Evolutionary conservation across 2,113 vertebrate species (phyloP).

Genomic region (Eleginops maclovinus): DNA sequence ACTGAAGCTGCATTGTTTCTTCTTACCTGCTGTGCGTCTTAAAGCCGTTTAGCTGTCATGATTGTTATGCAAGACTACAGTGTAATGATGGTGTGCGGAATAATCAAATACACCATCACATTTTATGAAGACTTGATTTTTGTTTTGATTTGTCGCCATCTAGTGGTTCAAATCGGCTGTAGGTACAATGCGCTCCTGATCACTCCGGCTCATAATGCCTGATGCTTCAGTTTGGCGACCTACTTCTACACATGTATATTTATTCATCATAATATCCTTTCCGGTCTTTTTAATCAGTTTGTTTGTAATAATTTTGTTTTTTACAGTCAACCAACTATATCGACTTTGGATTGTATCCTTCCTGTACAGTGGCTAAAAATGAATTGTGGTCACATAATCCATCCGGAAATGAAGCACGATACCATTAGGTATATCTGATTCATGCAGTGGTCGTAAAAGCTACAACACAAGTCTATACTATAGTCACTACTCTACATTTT

Average conservation of each 20-base stretch:
- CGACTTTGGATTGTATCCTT: background rate
- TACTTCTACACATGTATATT: conserved; percentile 25
- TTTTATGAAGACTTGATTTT: conserved; percentile 13
- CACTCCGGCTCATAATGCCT: background rate
- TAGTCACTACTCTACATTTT: background rate
- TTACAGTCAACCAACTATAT: background rate
- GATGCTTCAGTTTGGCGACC: conserved; percentile 16
- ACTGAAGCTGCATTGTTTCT: background rate
- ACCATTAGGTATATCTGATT: background rate
- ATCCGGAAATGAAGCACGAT: conserved; percentile 2
- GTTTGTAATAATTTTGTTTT: too few species aligned
- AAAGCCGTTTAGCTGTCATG: conserved; percentile 73
- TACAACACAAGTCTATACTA: too few species aligned
- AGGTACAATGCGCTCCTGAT: conserved; percentile 5
- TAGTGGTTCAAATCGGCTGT: conserved; percentile 27
- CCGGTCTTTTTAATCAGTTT: background rate
- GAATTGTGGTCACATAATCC: conserved; percentile 1
- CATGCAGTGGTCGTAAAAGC: background rate
- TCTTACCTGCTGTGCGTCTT: conserved; percentile 71
- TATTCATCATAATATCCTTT: background rate
- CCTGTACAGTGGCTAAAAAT: background rate
- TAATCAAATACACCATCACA: conserved; percentile 71
- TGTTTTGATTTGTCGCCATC: conserved; percentile 74
- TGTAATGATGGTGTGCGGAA: conserved; percentile 69
- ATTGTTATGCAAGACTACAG: conserved; percentile 71